phyloP scores from a whole-genome alignment of 2,888 invertebrate genomes.

The Alloscopus bannaensis region DNA sequence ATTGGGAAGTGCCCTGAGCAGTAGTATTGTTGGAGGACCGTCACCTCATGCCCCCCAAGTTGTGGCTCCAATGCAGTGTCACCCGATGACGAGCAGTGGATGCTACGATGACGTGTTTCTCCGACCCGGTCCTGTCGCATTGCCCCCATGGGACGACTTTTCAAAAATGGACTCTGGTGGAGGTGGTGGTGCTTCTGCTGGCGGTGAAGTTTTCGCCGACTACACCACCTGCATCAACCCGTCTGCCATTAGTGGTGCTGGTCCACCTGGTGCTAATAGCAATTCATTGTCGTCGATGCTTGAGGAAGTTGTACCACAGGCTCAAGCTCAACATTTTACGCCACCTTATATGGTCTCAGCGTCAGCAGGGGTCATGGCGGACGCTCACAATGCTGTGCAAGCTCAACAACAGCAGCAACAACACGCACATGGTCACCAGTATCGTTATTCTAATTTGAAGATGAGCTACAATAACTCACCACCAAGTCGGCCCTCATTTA shows the following conservation, averaged over 20 bases:
- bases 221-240: slow-evolving; percentile 55
- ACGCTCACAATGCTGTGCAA: slow-evolving; percentile 74
- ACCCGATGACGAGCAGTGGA: slow-evolving; percentile 46
- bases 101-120: slow-evolving; percentile 89
- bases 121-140: slow-evolving; percentile 78
- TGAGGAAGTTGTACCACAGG: slow-evolving; percentile 65
- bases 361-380: slow-evolving; percentile 74
- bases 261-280: slow-evolving; percentile 29
- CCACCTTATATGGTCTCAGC: slow-evolving; percentile 73
- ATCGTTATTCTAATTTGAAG: slow-evolving; percentile 71
- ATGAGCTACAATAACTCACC: slow-evolving; percentile 72
- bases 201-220: slow-evolving; percentile 64
- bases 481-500: slow-evolving; percentile 81
- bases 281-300: slow-evolving; percentile 59
- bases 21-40: slow-evolving; percentile 32
- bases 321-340: slow-evolving; percentile 58
- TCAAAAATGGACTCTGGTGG: slow-evolving; percentile 87
- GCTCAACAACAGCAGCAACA: slow-evolving; percentile 68
- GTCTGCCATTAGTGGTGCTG: slow-evolving; percentile 18
- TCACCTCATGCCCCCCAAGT: slow-evolving; percentile 37
- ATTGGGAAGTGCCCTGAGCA: slow-evolving; percentile 21
- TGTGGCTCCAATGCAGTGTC: slow-evolving; percentile 51
- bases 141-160: slow-evolving; percentile 91
- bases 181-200: slow-evolving; percentile 38
- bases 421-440: slow-evolving; percentile 66